These are phyloP conservation scores for Enteromius argenteus DNA, from an alignment of 2,797 vertebrate genomes.

Conservation along the genomic window DNA sequence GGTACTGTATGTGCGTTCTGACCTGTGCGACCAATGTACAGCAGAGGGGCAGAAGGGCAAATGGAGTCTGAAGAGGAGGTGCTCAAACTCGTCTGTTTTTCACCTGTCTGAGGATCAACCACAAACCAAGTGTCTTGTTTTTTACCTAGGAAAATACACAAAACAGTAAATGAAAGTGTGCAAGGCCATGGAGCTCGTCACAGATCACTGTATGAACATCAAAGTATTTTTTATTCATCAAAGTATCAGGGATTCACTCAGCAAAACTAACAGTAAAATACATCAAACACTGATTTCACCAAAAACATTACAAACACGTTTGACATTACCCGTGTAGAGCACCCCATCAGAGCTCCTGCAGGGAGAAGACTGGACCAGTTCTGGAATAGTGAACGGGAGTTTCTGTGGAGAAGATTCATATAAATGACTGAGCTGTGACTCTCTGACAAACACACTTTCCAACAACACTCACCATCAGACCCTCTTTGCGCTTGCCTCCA, in stretches of 20 bases:
- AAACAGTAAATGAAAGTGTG: neutral
- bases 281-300: neutral
- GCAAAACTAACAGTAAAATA: neutral
- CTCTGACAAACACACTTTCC: neutral
- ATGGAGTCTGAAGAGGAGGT: constrained; percentile 87
- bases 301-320: neutral
- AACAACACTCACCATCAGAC: constrained; percentile 86
- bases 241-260: neutral
- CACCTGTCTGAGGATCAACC: constrained; percentile 93
- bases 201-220: neutral
- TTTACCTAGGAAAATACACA: constrained; percentile 80
- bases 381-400: constrained; percentile 95
- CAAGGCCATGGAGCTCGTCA: neutral
- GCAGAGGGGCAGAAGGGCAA: constrained; percentile 85
- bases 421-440: constrained; percentile 1
- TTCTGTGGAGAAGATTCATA: constrained; percentile 76
- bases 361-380: constrained; percentile 96
- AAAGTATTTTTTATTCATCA: no score
- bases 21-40: constrained; percentile 97
- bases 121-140: constrained; percentile 96
- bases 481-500: constrained; percentile 91
- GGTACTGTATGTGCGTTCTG: constrained; percentile 18
- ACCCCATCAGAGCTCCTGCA: constrained; percentile 95
- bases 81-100: constrained; percentile 91
- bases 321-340: constrained; percentile 88